Evolutionary conservation across 2,888 invertebrate genomes (phyloP).

Genomic region (Oxycera nigricornis): DNA sequence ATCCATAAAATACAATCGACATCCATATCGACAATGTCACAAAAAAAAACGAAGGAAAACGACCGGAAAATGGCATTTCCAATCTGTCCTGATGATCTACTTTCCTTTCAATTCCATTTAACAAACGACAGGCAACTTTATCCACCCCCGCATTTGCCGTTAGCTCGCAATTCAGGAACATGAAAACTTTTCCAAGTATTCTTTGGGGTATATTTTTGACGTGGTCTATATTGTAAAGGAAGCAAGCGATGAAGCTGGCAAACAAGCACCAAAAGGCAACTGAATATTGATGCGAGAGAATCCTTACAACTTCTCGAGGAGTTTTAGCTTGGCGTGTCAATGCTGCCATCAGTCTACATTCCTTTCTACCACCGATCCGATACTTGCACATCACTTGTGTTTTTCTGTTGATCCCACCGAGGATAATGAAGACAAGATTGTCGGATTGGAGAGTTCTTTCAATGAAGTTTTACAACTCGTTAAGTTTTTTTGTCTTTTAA

Average conservation of each 20-base stretch:
- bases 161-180: neutral
- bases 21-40: neutral
- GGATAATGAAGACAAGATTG: constrained; percentile 31
- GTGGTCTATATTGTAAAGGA: neutral
- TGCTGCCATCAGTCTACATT: neutral
- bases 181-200: constrained; percentile 10
- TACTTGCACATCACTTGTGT: neutral
- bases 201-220: neutral
- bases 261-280: constrained; percentile 12
- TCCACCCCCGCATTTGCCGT: neutral
- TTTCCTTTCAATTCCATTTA: constrained; percentile 1
- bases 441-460: neutral
- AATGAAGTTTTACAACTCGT: constrained; percentile 21
- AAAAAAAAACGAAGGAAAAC: neutral
- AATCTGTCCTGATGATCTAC: constrained; percentile 4
- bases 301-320: constrained; percentile 15
- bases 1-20: too few relatives aligned
- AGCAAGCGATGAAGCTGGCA: neutral
- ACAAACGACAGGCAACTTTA: neutral
- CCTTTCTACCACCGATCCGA: neutral
- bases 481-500: constrained; percentile 9
- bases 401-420: neutral
- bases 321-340: constrained; percentile 26
- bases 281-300: constrained; percentile 29
- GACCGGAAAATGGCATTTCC: constrained; percentile 9